phyloP scores from a whole-genome alignment of 2,888 invertebrate species.

The Monoplex corrugatus region DNA sequence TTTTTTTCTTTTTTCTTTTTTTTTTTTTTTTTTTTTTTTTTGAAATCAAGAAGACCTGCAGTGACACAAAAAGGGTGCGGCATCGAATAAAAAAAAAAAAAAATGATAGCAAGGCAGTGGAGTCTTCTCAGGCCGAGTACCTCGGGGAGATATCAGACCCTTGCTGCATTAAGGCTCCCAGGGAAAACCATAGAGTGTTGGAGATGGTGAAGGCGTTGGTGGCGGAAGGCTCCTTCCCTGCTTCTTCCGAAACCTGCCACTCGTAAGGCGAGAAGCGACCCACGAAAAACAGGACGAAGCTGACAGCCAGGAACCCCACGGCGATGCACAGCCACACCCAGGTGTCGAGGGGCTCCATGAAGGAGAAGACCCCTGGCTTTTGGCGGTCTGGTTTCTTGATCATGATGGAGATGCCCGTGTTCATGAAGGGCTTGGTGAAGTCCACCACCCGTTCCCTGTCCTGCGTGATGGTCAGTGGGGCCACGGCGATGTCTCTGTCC shows the following conservation, averaged over 20 bases:
- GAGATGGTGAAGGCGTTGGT: slow-evolving; percentile 89
- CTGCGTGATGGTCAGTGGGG: slow-evolving; percentile 95
- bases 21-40: no score
- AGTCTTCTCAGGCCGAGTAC: no score
- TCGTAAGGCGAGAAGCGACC: slow-evolving; percentile 98
- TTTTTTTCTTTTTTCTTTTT: no score
- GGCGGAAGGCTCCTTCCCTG: slow-evolving; percentile 62
- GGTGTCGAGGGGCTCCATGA: slow-evolving; percentile 96
- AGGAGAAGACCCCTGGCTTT: slow-evolving; percentile 98
- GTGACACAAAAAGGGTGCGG: no score
- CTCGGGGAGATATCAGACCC: slow-evolving; percentile 98
- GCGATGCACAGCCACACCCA: slow-evolving; percentile 95
- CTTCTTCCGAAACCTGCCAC: slow-evolving; percentile 86
- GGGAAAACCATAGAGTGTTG: slow-evolving; percentile 98
- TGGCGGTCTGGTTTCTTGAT: slow-evolving; percentile 95
- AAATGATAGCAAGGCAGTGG: no score
- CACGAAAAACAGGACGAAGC: slow-evolving; percentile 98
- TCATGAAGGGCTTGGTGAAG: slow-evolving; percentile 98
- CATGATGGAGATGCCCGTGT: slow-evolving; percentile 96
- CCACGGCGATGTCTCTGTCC: slow-evolving; percentile 97
- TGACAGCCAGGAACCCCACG: slow-evolving; percentile 96
- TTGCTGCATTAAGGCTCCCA: slow-evolving; percentile 99
- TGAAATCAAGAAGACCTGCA: no score
- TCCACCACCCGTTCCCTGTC: slow-evolving; percentile 96
- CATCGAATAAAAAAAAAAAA: no score